Percentiles rank a stretch among this genome's conserved stretches.
phyloP scores from a whole-genome alignment of 30 jellyfish, hydroid and myxozoan genomes.

The Cassiopea xamachana region DNA sequence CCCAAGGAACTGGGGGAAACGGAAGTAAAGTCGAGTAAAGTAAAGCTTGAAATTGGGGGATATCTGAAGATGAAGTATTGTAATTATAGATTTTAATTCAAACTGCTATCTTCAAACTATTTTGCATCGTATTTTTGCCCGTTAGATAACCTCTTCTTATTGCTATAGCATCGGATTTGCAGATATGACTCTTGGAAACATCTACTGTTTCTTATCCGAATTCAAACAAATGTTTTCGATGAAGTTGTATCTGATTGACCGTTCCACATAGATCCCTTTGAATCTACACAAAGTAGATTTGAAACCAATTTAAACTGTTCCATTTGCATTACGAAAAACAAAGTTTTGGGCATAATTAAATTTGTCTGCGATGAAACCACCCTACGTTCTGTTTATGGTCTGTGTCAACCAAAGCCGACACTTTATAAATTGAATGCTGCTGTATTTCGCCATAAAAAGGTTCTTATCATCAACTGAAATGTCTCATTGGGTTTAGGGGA shows the following conservation, averaged over 20 bases:
- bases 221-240: neutral
- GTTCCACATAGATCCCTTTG: neutral
- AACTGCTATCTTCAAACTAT: too few species aligned
- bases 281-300: neutral
- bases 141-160: too few species aligned
- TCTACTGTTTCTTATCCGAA: neutral
- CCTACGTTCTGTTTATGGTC: constrained; percentile 40
- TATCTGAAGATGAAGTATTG: too few species aligned
- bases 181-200: too few species aligned
- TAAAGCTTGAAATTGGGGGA: too few species aligned
- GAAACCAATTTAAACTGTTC: constrained; percentile 58
- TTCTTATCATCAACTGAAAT: constrained; percentile 45
- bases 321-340: constrained; percentile 21
- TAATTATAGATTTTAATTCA: too few species aligned
- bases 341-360: constrained; percentile 18
- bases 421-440: constrained; percentile 24
- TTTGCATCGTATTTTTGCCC: too few species aligned
- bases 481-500: constrained; percentile 46
- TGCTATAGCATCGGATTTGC: too few species aligned
- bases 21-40: too few species aligned
- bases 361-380: constrained; percentile 44
- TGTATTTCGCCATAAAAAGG: constrained; percentile 22
- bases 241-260: neutral
- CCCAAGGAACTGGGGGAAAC: too few species aligned
- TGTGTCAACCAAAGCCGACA: constrained; percentile 39